Conservation (phyloP, 2,797 vertebrate species). For the Myotis daubentonii region DNA sequence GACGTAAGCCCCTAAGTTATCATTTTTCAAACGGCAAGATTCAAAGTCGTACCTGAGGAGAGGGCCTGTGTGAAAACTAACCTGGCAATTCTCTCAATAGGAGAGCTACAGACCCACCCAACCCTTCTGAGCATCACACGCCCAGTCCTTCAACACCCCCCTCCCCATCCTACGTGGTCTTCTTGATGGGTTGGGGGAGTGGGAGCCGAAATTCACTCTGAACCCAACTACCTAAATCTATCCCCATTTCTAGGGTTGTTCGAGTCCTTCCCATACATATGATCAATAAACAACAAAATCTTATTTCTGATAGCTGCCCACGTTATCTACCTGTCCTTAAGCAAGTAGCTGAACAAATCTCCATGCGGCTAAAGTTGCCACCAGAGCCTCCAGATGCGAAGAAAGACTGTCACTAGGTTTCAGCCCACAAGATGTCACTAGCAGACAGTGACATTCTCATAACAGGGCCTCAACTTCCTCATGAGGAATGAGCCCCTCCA, state of each 20-base stretch:
- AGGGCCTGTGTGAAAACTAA: background rate
- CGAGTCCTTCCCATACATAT: background rate
- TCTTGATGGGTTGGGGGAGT: background rate
- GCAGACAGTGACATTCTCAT: background rate
- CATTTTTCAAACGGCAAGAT: constrained; percentile 17
- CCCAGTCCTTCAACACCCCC: background rate
- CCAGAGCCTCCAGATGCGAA: background rate
- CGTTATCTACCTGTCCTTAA: background rate
- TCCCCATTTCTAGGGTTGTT: background rate
- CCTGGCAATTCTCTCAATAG: no score
- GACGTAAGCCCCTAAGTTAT: background rate
- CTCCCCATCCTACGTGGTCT: background rate
- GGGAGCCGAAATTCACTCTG: background rate
- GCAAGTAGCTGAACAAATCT: background rate
- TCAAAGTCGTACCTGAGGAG: background rate
- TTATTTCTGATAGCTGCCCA: background rate
- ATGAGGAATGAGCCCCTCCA: background rate
- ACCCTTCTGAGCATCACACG: background rate
- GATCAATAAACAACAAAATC: background rate
- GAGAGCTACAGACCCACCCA: background rate
- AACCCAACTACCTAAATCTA: background rate
- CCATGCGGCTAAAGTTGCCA: background rate
- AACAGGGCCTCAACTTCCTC: background rate
- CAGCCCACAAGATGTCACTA: constrained; percentile 60
- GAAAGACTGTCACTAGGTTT: background rate